Percentiles rank a stretch among this genome's conserved stretches.
Evolutionary conservation across 2,888 invertebrate species (phyloP).

Genomic region (Agonopterix heracliana): DNA sequence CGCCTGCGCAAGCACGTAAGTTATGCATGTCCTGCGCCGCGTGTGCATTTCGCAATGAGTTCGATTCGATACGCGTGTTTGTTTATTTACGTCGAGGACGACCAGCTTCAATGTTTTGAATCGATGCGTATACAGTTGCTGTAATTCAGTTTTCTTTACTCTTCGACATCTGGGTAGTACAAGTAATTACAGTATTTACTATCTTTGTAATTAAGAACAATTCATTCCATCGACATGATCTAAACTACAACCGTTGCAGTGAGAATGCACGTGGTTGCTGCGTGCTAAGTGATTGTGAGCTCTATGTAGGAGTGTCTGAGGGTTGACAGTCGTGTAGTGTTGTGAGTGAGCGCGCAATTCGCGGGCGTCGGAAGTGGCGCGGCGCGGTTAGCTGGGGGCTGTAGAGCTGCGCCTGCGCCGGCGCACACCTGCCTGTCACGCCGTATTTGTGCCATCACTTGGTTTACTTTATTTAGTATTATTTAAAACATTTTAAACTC

Average conservation of each 20-base stretch:
- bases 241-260: constrained; percentile 38
- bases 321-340: constrained; percentile 14
- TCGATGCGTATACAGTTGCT: background rate
- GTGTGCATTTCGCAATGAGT: constrained; percentile 49
- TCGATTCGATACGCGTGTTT: constrained; percentile 46
- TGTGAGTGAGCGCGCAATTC: constrained; percentile 29
- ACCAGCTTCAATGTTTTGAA: constrained; percentile 13
- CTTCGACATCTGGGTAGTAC: constrained; percentile 5
- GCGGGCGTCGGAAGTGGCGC: constrained; percentile 37
- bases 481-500: no score
- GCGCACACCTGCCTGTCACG: constrained; percentile 55
- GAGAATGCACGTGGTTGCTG: constrained; percentile 35
- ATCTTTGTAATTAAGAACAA: background rate
- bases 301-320: constrained; percentile 18
- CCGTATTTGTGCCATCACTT: constrained; percentile 33
- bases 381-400: constrained; percentile 17
- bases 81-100: constrained; percentile 47
- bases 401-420: constrained; percentile 35
- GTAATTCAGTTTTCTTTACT: background rate
- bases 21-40: constrained; percentile 58
- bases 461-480: constrained; percentile 19
- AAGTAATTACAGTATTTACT: background rate
- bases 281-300: constrained; percentile 19
- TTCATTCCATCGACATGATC: constrained; percentile 26
- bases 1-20: constrained; percentile 56